Evolutionary conservation across 2,888 invertebrate genomes (phyloP), one percentile per base, ranked within the genome.

Genomic region (Meandrusa payeni): DNA sequence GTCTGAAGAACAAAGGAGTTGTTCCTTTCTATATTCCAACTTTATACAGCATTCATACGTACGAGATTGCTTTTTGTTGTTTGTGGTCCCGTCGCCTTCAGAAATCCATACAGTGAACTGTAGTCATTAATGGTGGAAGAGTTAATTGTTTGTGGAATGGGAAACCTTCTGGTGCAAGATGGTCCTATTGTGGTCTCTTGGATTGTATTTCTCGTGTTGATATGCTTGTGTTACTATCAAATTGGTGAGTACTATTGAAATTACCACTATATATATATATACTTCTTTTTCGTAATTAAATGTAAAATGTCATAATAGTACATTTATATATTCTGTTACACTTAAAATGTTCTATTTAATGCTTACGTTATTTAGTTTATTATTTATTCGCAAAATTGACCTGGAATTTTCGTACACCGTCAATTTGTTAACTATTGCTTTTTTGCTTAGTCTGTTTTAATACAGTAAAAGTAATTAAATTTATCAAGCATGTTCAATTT

Each of bases 161-260:
- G 79, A 51, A 57, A 60, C 38, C 47, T 79, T 44, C 42, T 79
- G 7, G 79, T 76, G 57, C 79, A 80, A 64, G 87, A 87, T 33
- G 76, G 76, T 19, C 86, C 86, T 1, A 73, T 85, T 46, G 66
- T 86, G 52, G 55, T 87, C 44, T 82, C 88, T 10, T 85, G 85
- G 87, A 75, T 85, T 59, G 69, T 86, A 46, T 86, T 86, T 49
- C 52, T 88, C 34, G 50, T 82, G 51, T 60, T 86, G 48, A 85
- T 87, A 57, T 87, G 74, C 44, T 70, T 83, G 47, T 85, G 83
- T 53, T 86, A 85, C 51, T 83, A 83, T 61, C 71, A 76, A 45
- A 75, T 83, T 41, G 65, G 77, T 52, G 52, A 61, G 61, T 53
- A 29, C 5, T 19, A 9, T 11, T 3, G 4, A n/a, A n/a, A n/a